These are phyloP conservation scores for Naso thynnoides DNA, from an alignment of 2,797 vertebrate species.

Conservation along the genomic window DNA sequence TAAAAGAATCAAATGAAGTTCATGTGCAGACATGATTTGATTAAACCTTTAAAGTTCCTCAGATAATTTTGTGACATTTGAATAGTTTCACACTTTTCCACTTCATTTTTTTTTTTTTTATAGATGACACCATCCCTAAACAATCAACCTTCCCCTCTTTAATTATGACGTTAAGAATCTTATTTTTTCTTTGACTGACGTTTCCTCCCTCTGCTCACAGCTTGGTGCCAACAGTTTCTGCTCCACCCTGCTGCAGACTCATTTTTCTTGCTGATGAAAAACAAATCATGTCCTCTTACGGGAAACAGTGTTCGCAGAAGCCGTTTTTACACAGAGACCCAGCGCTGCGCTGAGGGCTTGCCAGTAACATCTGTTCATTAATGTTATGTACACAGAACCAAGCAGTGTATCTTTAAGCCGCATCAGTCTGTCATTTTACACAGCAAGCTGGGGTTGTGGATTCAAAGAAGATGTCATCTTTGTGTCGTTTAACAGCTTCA, in stretches of 20 bases:
- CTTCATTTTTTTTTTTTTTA: neutral
- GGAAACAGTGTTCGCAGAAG: slow-evolving; percentile 23
- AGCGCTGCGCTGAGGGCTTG: too few relatives aligned
- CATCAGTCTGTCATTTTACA: too few relatives aligned
- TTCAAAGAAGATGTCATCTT: too few relatives aligned
- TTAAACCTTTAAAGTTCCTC: neutral
- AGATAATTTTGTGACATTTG: neutral
- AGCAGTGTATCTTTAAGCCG: too few relatives aligned
- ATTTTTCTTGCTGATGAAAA: neutral
- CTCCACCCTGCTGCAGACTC: neutral
- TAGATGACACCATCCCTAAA: neutral
- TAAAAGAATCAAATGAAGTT: neutral
- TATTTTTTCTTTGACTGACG: neutral
- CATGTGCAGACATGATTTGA: neutral
- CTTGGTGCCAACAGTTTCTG: neutral
- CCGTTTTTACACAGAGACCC: too few relatives aligned
- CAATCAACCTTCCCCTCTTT: neutral
- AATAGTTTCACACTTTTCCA: neutral
- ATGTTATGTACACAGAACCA: too few relatives aligned
- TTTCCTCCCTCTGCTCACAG: neutral
- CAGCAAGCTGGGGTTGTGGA: too few relatives aligned
- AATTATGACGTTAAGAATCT: neutral
- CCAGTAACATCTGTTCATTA: too few relatives aligned
- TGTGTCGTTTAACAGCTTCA: too few relatives aligned
- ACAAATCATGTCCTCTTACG: neutral